Conservation (phyloP, 2,888 invertebrate genomes). For the Neoascia interrupta region DNA sequence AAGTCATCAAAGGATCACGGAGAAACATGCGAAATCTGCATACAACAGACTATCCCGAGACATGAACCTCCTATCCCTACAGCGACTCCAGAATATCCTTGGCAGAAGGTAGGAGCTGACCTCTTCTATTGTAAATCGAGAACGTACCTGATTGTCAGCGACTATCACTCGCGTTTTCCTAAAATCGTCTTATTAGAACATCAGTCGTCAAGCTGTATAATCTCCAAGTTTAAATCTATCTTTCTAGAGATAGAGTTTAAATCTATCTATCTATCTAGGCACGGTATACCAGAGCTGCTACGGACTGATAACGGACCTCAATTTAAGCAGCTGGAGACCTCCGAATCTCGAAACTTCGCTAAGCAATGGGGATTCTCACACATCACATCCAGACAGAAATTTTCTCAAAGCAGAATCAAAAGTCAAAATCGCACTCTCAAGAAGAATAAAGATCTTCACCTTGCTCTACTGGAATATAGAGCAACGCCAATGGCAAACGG, state of each 20-base stretch:
- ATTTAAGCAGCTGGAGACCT: too few species aligned
- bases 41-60: slow-evolving; percentile 1
- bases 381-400: slow-evolving; percentile 14
- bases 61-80: slow-evolving; percentile 3
- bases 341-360: too few species aligned
- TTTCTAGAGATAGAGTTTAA: too few species aligned
- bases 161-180: too few species aligned
- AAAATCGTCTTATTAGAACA: slow-evolving; percentile 11
- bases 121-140: slow-evolving; percentile 14
- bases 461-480: too few species aligned
- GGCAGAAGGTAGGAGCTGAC: slow-evolving; percentile 21
- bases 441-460: too few species aligned
- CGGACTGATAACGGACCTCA: too few species aligned
- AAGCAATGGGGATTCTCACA: too few species aligned
- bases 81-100: background rate
- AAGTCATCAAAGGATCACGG: slow-evolving; percentile 2
- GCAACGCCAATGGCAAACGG: too few species aligned
- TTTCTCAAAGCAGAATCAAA: background rate
- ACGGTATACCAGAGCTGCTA: slow-evolving; percentile 6
- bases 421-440: too few species aligned
- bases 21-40: slow-evolving; percentile 6
- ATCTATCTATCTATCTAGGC: too few species aligned
- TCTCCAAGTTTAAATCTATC: slow-evolving; percentile 25
- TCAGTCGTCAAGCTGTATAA: slow-evolving; percentile 15
- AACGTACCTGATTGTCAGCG: too few species aligned